Evolutionary conservation across 2,888 invertebrate species (phyloP).

Genomic region (Dysmachus trigonus): DNA sequence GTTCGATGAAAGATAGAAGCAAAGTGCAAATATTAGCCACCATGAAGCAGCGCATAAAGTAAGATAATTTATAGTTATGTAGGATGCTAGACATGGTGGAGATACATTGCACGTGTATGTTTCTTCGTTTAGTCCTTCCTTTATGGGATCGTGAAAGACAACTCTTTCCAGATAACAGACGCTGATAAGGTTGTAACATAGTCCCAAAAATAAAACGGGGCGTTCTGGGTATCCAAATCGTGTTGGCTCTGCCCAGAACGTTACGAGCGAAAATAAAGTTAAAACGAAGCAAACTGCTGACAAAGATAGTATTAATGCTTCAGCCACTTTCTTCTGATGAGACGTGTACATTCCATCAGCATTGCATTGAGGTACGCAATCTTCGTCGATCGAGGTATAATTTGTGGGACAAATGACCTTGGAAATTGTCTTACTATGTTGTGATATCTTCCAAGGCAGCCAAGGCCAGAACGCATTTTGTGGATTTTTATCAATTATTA

Average conservation of each 20-base stretch:
- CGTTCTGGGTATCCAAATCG: constrained; percentile 93
- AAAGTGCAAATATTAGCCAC: constrained; percentile 88
- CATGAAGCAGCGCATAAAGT: constrained; percentile 82
- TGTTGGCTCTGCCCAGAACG: constrained; percentile 88
- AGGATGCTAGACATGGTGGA: constrained; percentile 76
- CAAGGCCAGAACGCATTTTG: constrained; percentile 58
- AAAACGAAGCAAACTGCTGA: constrained; percentile 82
- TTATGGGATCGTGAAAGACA: constrained; percentile 64
- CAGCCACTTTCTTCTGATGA: constrained; percentile 74
- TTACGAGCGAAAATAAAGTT: constrained; percentile 83
- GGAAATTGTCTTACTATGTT: constrained; percentile 43
- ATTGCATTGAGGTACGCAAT: constrained; percentile 71
- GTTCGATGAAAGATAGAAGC: constrained; percentile 90
- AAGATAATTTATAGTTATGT: constrained; percentile 80
- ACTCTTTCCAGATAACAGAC: constrained; percentile 78
- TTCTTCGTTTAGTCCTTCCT: constrained; percentile 57
- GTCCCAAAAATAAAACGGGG: constrained; percentile 88
- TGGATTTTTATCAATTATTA: constrained; percentile 44
- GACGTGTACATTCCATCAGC: constrained; percentile 74
- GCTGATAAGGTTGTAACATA: constrained; percentile 85
- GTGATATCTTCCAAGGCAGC: constrained; percentile 58
- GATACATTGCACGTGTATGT: constrained; percentile 64
- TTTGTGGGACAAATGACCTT: constrained; percentile 69
- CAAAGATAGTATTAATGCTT: constrained; percentile 80
- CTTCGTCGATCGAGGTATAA: constrained; percentile 68